Conservation (phyloP, 2,888 invertebrate genomes). For the Lasioglossum zephyrum region DNA sequence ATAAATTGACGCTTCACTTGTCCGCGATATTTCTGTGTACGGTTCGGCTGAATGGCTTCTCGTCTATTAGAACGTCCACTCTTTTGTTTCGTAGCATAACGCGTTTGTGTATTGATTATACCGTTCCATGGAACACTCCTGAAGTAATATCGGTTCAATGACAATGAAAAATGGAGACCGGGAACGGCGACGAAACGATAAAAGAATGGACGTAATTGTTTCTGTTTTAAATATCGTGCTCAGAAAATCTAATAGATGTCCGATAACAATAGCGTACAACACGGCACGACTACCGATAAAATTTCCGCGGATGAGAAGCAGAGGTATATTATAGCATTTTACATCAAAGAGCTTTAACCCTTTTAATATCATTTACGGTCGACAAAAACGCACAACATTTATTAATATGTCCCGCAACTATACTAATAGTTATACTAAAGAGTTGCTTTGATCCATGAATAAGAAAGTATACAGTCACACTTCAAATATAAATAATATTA, state of each 20-base stretch:
- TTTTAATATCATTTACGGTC: no score
- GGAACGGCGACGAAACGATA: constrained; percentile 32
- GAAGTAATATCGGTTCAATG: constrained; percentile 30
- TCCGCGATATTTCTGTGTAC: constrained; percentile 11
- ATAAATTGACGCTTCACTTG: background rate
- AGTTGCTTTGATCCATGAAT: no score
- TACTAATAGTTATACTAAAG: no score
- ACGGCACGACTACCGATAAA: background rate
- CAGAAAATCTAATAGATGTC: background rate
- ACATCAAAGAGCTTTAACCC: no score
- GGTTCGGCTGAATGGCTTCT: constrained; percentile 28
- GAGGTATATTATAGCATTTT: no score
- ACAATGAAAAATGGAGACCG: background rate
- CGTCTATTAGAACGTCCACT: constrained; percentile 18
- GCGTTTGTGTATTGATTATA: constrained; percentile 18
- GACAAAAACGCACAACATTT: no score
- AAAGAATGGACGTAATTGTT: constrained; percentile 34
- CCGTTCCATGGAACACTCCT: constrained; percentile 23
- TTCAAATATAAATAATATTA: no score
- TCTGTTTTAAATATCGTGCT: constrained; percentile 33
- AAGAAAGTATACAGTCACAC: no score
- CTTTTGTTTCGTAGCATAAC: constrained; percentile 33
- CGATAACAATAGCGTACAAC: background rate
- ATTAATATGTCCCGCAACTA: no score
- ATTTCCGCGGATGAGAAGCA: no score